phyloP scores from a whole-genome alignment of 1,140 invertebrate species.

The Glossosoma conforme region DNA sequence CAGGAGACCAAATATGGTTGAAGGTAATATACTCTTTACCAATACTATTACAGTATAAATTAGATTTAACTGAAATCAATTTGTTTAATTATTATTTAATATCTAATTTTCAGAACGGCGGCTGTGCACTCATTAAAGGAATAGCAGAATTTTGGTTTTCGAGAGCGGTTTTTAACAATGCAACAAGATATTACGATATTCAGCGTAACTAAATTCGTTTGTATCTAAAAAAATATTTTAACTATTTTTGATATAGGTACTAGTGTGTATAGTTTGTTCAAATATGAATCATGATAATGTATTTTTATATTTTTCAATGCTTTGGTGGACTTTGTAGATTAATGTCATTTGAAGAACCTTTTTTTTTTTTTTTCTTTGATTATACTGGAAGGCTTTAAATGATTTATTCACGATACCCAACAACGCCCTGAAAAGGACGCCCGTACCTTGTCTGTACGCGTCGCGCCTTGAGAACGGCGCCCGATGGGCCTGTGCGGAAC shows the following conservation, averaged over 20 bases:
- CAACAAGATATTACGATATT: slow-evolving; percentile 45
- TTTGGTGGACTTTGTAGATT: too few species aligned
- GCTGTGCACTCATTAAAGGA: slow-evolving; percentile 49
- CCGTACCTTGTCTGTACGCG: too few species aligned
- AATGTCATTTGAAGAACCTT: too few species aligned
- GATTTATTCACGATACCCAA: too few species aligned
- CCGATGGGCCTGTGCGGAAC: too few species aligned
- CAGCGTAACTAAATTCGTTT: slow-evolving; percentile 37
- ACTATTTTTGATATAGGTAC: neutral
- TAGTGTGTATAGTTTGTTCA: too few species aligned
- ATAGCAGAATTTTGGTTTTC: slow-evolving; percentile 54
- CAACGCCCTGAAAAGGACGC: too few species aligned
- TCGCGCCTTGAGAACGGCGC: too few species aligned
- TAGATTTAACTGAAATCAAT: neutral
- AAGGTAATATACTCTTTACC: slow-evolving; percentile 32
- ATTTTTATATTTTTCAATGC: too few species aligned
- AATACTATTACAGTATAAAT: neutral
- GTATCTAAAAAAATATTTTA: neutral
- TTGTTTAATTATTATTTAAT: slow-evolving; percentile 1
- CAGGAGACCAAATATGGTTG: slow-evolving; percentile 46
- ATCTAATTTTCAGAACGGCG: slow-evolving; percentile 40
- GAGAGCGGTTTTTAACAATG: slow-evolving; percentile 46
- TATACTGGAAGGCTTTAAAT: too few species aligned
- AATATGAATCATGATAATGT: too few species aligned
- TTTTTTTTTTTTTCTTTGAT: too few species aligned